Evolutionary conservation across 1,140 invertebrate genomes (phyloP).

Genomic region (Stenopsyche tienmushanensis): DNA sequence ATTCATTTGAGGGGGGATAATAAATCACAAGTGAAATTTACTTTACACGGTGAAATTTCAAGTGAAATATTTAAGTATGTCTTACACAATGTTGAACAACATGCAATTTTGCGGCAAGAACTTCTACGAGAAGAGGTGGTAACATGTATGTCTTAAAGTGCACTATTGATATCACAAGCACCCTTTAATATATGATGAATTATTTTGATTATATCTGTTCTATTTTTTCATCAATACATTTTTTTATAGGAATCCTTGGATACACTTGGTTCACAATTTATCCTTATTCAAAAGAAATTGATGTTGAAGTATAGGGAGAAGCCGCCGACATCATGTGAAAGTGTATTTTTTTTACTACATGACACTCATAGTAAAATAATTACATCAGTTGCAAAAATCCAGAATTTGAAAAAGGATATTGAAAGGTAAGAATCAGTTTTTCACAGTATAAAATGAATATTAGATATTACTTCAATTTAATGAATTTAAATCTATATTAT

Average conservation of each 20-base stretch:
- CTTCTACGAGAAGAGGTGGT: conserved; percentile 46
- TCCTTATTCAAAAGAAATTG: conserved; percentile 70
- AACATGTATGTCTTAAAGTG: conserved; percentile 32
- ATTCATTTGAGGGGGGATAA: conserved; percentile 5
- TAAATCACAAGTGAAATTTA: conserved; percentile 7
- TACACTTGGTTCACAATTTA: conserved; percentile 67
- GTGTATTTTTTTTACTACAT: conserved; percentile 70
- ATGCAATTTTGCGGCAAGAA: conserved; percentile 52
- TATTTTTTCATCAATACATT: conserved; percentile 12
- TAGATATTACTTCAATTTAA: conserved; percentile 11
- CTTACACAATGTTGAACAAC: conserved; percentile 54
- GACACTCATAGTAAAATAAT: conserved; percentile 68
- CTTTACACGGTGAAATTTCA: conserved; percentile 23
- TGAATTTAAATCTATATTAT: conserved; percentile 43
- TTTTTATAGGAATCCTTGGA: conserved; percentile 60
- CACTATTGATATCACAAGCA: conserved; percentile 20
- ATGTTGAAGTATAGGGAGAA: conserved; percentile 75
- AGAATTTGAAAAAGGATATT: conserved; percentile 47
- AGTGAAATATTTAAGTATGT: conserved; percentile 30
- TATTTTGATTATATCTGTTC: background rate
- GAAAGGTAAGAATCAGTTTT: conserved; percentile 12
- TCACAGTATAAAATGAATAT: conserved; percentile 25
- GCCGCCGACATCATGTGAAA: conserved; percentile 69
- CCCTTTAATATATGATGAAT: background rate
- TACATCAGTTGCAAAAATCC: conserved; percentile 52